phyloP scores from a whole-genome alignment of 2,113 vertebrate species.

The Hiodon alosoides region DNA sequence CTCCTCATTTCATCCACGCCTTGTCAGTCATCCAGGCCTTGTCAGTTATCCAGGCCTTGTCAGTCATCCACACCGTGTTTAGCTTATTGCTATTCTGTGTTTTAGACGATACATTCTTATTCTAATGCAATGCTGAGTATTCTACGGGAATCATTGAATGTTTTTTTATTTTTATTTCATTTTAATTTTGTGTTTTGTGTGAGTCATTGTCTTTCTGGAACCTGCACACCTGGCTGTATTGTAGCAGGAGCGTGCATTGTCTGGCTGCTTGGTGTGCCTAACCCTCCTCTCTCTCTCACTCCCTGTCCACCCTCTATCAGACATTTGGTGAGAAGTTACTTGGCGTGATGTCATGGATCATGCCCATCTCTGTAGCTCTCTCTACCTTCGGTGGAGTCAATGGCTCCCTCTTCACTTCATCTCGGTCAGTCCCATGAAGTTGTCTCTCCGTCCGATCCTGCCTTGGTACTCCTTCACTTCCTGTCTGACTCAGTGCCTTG shows the following conservation, averaged over 20 bases:
- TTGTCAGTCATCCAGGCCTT: too few species aligned
- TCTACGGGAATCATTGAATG: too few species aligned
- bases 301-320: conserved; percentile 41
- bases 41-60: too few species aligned
- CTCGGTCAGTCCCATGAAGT: conserved; percentile 55
- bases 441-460: neutral
- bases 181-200: neutral
- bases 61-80: too few species aligned
- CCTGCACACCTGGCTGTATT: too few species aligned
- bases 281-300: conserved; percentile 19
- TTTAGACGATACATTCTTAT: too few species aligned
- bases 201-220: neutral
- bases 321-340: conserved; percentile 77
- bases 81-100: too few species aligned
- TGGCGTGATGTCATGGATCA: conserved; percentile 76
- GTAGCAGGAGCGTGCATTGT: too few species aligned
- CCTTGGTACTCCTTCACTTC: neutral
- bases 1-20: too few species aligned
- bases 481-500: too few species aligned
- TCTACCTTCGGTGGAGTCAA: conserved; percentile 77
- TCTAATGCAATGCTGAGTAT: too few species aligned
- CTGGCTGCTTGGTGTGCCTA: neutral
- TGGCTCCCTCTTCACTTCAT: conserved; percentile 66
- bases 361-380: conserved; percentile 75
- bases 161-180: neutral